A percentile compares a stretch with the other conserved stretches of the same genome.
These are phyloP conservation scores for Ctenopoma multispine DNA, from an alignment of 2,797 vertebrate genomes.

Conservation along the genomic window DNA sequence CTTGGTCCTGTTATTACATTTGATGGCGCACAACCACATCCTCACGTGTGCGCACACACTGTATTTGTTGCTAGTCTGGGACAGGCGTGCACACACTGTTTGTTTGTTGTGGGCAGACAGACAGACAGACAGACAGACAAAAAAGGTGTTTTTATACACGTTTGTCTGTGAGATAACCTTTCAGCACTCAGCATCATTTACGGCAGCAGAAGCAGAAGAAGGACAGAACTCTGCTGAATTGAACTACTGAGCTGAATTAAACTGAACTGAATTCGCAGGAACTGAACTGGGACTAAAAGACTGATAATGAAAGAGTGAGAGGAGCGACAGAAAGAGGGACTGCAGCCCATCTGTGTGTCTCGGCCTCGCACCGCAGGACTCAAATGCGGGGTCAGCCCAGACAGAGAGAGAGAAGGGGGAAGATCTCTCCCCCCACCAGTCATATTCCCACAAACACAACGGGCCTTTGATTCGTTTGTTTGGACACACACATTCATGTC, in stretches of 20 bases:
- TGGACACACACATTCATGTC: constrained; percentile 94
- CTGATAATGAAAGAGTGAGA: constrained; percentile 65
- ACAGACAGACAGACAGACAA: constrained; percentile 6
- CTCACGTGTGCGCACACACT: constrained; percentile 64
- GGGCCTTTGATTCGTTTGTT: constrained; percentile 93
- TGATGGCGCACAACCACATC: constrained; percentile 73
- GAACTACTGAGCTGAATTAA: constrained; percentile 41
- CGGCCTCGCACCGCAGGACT: constrained; percentile 84
- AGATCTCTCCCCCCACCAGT: constrained; percentile 81
- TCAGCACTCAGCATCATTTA: background rate
- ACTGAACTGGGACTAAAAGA: constrained; percentile 50
- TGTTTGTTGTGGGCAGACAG: constrained; percentile 50
- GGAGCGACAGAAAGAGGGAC: constrained; percentile 77
- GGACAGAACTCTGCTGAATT: background rate
- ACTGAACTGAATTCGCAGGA: constrained; percentile 35
- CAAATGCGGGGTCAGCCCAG: constrained; percentile 79
- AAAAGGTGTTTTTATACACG: constrained; percentile 2
- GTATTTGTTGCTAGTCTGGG: constrained; percentile 58
- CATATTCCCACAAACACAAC: constrained; percentile 84
- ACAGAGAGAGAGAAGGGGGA: constrained; percentile 57
- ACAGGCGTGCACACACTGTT: constrained; percentile 46
- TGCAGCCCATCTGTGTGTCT: constrained; percentile 90
- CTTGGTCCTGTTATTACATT: constrained; percentile 69
- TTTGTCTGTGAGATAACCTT: constrained; percentile 14
- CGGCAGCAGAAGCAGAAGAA: background rate